These are phyloP conservation scores for Neotoxoptera formosana DNA, from an alignment of 1,140 invertebrate genomes.

Conservation along the genomic window DNA sequence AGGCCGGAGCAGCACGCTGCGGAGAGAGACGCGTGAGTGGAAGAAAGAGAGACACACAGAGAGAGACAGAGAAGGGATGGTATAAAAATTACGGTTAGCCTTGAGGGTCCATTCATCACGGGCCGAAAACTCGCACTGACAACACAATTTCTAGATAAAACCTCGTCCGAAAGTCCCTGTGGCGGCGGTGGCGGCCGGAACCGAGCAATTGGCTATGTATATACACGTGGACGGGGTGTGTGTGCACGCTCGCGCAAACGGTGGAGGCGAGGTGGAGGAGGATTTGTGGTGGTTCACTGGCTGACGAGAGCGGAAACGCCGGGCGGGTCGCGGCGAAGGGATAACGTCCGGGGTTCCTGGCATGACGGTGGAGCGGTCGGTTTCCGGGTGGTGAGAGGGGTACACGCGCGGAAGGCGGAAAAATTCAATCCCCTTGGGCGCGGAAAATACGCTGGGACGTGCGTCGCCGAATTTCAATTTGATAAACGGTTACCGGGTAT, in stretches of 20 bases:
- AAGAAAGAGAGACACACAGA: not conserved
- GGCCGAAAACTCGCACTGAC: slow-evolving; percentile 48
- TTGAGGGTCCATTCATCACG: slow-evolving; percentile 50
- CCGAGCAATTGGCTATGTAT: slow-evolving; percentile 13
- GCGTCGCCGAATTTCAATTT: slow-evolving; percentile 48
- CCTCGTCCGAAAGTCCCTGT: slow-evolving; percentile 15
- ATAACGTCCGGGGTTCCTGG: slow-evolving; percentile 24
- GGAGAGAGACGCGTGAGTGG: not conserved
- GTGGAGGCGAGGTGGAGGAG: not conserved
- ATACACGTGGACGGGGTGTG: not conserved
- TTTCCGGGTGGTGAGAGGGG: not conserved
- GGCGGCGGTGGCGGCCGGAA: not conserved
- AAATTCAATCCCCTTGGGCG: slow-evolving; percentile 26
- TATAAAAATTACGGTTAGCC: slow-evolving; percentile 36
- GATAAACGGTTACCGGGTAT: slow-evolving; percentile 34
- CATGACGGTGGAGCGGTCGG: not conserved
- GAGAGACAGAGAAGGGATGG: not conserved
- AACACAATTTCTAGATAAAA: slow-evolving; percentile 48
- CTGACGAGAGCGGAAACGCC: not conserved
- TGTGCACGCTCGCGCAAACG: not conserved
- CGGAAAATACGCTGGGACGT: slow-evolving; percentile 30
- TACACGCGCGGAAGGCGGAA: not conserved
- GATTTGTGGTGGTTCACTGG: not conserved
- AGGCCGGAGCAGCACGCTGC: too few species aligned
- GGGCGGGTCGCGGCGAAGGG: not conserved